Conservation (phyloP, 2,888 invertebrate genomes). For the Gymnosoma rotundatum region DNA sequence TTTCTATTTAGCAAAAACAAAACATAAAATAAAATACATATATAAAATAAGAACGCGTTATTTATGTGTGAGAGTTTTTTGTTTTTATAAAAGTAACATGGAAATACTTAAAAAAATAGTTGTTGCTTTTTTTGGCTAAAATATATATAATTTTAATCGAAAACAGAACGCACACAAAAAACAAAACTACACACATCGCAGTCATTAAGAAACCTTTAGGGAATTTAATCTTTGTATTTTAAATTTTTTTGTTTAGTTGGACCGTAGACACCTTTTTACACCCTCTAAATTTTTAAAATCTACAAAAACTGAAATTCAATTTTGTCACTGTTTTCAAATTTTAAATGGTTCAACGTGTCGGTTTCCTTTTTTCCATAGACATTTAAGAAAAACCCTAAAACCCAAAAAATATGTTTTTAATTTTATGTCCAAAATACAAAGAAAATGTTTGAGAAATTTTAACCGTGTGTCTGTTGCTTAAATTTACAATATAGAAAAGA, state of each 20-base stretch:
- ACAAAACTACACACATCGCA: conserved; percentile 27
- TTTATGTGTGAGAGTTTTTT: conserved; percentile 34
- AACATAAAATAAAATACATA: no score
- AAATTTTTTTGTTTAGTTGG: background rate
- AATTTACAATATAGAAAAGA: background rate
- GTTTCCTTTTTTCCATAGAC: background rate
- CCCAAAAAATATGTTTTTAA: background rate
- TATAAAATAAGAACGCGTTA: conserved; percentile 42
- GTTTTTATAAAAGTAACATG: background rate
- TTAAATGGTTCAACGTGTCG: conserved; percentile 3
- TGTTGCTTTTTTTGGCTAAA: background rate
- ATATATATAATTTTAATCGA: conserved; percentile 30
- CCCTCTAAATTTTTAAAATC: no score
- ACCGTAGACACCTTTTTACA: no score
- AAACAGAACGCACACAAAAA: conserved; percentile 22
- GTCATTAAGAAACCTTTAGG: conserved; percentile 65
- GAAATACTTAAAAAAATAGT: no score
- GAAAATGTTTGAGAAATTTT: background rate
- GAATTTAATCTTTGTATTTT: conserved; percentile 38
- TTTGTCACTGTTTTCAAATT: conserved; percentile 3
- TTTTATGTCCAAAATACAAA: background rate
- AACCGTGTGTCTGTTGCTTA: background rate
- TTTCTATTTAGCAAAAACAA: conserved; percentile 37
- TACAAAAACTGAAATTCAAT: background rate
- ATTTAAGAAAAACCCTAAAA: background rate